Percentiles rank a stretch among this genome's conserved stretches.
These are phyloP conservation scores for Nymphicus hollandicus DNA, from an alignment of 2,113 vertebrate species.

Conservation along the genomic window DNA sequence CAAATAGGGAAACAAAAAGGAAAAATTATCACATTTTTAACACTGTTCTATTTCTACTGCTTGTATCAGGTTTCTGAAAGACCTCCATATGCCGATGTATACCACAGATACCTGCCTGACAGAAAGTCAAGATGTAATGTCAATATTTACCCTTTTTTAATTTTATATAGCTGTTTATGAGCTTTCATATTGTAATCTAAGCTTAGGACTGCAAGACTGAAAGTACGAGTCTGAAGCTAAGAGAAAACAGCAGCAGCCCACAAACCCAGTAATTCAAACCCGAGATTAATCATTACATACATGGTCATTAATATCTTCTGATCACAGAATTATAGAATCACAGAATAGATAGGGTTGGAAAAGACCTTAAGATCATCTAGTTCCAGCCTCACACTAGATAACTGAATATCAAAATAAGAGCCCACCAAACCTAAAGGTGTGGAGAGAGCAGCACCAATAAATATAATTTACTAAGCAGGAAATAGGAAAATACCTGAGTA, in stretches of 20 bases:
- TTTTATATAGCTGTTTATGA: background rate
- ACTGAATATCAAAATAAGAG: background rate
- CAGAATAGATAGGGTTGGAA: background rate
- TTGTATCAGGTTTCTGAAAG: background rate
- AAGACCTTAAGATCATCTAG: background rate
- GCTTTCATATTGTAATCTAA: background rate
- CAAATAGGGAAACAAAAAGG: background rate
- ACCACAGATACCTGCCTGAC: background rate
- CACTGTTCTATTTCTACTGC: background rate
- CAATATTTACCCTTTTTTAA: background rate
- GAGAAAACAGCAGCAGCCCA: background rate
- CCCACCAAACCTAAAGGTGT: background rate
- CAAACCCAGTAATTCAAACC: background rate
- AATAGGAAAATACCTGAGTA: background rate
- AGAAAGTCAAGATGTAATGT: background rate
- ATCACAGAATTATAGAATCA: background rate
- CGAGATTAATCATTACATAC: background rate
- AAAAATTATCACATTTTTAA: background rate
- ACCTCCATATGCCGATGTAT: rapidly evolving
- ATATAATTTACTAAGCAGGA: background rate
- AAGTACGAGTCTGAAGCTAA: background rate
- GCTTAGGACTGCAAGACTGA: background rate
- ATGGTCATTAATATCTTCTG: background rate
- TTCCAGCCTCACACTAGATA: background rate
- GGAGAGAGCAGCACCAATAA: background rate